Base-by-base conservation (phyloP, 30 jellyfish, hydroid and myxozoan genomes). In the Hydractinia symbiolongicarpus region DNA sequence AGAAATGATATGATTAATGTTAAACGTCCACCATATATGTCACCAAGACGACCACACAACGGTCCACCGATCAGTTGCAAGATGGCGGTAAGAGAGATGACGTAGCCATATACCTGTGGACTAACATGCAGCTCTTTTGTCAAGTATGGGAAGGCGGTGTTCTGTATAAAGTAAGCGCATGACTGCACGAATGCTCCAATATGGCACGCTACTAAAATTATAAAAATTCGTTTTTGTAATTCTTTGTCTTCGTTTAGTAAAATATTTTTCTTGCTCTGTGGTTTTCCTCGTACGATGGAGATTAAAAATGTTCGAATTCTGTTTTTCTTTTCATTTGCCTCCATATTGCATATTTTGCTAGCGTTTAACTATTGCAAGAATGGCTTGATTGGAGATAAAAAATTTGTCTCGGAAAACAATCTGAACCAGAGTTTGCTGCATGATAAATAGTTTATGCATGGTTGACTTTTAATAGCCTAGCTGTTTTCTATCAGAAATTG, bases 21-120 rank as follows among this genome's bases (percentile, higher is more conserved):
- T 54, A 77, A n/a, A 11, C 85, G 76, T 5, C 85, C 85, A 5
- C 85, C 85, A 49, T 77, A 77, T 19, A 77, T 53, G 55, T 77
- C 85, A 5, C 79, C 78, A 9, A 58, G 79, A 19, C 85, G 54
- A 54, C 85, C 85, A 54, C 79, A 5, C 5, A 77, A 17, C 20
- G 85, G 85, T 5, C 85, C 85, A 3, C 85, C 85, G n/a, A 77
- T 77, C 55, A 77, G 85, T 16, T 77, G 78, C 49, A 77, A 44
- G 76, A 77, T 77, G 15, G 85, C 85, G 19, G 78, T 55, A 54
- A 77, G 60, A 44, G 85, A 77, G 30, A 77, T 77, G 53, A 58
- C 52, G 19, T 52, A 9, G 54, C 85, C 85, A n/a, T 77, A 77
- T 61, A 52, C 76, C 40, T 77, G 85, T 10, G 85, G 85, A 58